These are phyloP conservation scores for Peromyscus californicus DNA, from an alignment of 2,113 vertebrate genomes.

Conservation along the genomic window DNA sequence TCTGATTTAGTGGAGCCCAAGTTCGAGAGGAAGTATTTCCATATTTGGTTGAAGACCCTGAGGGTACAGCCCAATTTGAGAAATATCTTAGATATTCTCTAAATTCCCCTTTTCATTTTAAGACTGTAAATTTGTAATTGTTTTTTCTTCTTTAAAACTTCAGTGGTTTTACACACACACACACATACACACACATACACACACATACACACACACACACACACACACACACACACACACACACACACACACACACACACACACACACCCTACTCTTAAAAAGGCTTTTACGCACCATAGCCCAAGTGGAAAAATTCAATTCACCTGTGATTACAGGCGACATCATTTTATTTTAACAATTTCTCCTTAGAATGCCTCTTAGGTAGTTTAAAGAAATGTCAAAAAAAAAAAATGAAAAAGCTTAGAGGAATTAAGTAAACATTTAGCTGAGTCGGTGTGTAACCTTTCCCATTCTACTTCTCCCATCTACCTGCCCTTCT, in stretches of 20 bases:
- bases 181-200: background rate
- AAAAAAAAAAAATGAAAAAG: constrained; percentile 57
- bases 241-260: background rate
- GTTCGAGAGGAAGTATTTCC: background rate
- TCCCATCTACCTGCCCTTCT: background rate
- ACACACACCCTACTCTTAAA: constrained; percentile 16
- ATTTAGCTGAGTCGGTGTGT: constrained; percentile 61
- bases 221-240: background rate
- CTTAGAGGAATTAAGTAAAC: constrained; percentile 67
- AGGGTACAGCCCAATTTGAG: background rate
- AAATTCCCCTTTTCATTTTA: background rate
- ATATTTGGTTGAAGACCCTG: background rate
- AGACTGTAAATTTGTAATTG: constrained; percentile 2
- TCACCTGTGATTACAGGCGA: constrained; percentile 70
- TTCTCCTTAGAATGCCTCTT: constrained; percentile 77
- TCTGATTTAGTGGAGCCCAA: constrained; percentile 6
- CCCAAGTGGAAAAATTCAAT: constrained; percentile 79
- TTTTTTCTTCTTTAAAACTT: constrained; percentile 54
- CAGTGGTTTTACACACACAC: background rate
- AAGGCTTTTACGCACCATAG: constrained; percentile 60
- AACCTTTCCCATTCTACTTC: background rate
- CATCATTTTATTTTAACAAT: constrained; percentile 82
- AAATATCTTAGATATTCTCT: constrained; percentile 32
- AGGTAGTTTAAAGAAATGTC: constrained; percentile 68
- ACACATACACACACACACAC: background rate